phyloP scores from a whole-genome alignment of 2,797 vertebrate genomes.

The Tinamus major region DNA sequence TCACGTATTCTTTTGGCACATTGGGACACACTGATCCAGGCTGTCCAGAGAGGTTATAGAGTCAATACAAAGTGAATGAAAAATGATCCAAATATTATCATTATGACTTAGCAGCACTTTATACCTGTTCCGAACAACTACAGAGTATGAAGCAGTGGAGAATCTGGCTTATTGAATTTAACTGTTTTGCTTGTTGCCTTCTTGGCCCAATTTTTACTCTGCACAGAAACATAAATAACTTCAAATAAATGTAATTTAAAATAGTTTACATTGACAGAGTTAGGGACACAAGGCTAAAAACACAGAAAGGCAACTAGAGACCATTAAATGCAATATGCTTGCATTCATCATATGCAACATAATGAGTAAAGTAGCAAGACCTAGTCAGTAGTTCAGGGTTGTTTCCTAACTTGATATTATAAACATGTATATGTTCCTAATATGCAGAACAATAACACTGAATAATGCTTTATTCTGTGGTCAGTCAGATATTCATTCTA shows the following conservation, averaged over 20 bases:
- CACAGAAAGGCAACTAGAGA: background rate
- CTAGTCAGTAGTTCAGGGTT: background rate
- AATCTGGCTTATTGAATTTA: background rate
- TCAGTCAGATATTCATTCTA: background rate
- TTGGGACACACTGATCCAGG: background rate
- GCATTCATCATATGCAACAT: background rate
- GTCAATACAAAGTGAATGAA: background rate
- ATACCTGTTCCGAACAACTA: background rate
- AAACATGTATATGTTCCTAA: background rate
- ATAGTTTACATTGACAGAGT: background rate
- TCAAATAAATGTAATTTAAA: background rate
- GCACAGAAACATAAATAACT: background rate
- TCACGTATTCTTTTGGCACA: background rate
- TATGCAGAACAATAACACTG: background rate
- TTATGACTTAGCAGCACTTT: background rate
- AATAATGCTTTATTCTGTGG: background rate
- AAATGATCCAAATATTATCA: background rate
- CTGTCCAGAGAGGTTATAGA: background rate
- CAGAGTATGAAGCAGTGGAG: background rate
- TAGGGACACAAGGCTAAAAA: background rate
- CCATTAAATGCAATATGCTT: background rate
- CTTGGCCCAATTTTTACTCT: background rate
- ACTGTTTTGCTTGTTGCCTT: background rate
- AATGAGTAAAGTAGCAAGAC: background rate
- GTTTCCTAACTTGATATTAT: background rate